Evolutionary conservation across 1,140 invertebrate species (phyloP), one percentile per base, ranked within the genome.

Genomic region (Gryon sp.): DNA sequence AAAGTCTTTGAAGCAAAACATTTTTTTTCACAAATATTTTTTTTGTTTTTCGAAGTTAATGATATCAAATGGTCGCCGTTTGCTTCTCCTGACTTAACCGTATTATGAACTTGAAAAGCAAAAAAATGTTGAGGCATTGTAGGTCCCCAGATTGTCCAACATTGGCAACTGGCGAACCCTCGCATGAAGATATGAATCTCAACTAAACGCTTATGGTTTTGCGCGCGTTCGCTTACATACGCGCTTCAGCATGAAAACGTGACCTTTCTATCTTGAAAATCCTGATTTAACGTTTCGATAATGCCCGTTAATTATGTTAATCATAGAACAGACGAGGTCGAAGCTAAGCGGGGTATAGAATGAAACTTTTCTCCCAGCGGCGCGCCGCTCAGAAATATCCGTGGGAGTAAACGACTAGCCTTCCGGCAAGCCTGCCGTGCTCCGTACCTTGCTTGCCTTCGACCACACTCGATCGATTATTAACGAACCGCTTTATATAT

Each of bases 381-480:
- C 53, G 22, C 52, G 59, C 32, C 52, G 63, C 26, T 50, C 38
- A 57, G 66, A 55, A 75, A 22, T 69, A 74, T 69, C 62, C 63
- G 69, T 78, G 63, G 76, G 69, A 69, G 69, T 72, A 73, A n/a
- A 72, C 41, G 41, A 34, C 60, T 68, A 77, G 66, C 76, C 76
- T 79, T 75, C 72, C 72, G 60, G 76, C 75, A 57, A 77, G 63
- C 57, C 55, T 73, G 66, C 28, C 46, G 40, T 8, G 28, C 53
- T 36, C 43, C 32, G 32, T 68, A 73, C 62, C 75, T 73, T 78
- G 76, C 63, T 73, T 50, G 63, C 69, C 63, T 78, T 78, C 76
- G 55, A 74, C 65, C 62, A 46, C 43, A 79, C 46, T 79, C 66
- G 50, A 70, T 79, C 45, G 70, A 79, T 79, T 75, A 79, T 79